These are phyloP conservation scores for Ondatra zibethicus DNA, from an alignment of 2,113 vertebrate genomes.

Conservation along the genomic window DNA sequence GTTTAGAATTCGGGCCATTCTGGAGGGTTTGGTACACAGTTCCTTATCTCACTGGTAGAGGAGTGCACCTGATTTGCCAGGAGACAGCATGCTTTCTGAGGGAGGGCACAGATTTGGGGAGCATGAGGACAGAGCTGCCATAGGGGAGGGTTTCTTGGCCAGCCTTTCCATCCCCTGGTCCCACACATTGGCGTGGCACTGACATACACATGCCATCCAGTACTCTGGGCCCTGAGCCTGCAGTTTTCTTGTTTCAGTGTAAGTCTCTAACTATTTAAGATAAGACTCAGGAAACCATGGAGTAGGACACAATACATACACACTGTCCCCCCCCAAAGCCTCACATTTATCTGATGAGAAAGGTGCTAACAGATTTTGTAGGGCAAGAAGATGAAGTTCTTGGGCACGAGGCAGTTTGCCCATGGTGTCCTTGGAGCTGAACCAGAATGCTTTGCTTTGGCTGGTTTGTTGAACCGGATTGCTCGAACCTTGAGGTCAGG, in stretches of 20 bases:
- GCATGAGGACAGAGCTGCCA: neutral
- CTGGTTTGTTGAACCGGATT: neutral
- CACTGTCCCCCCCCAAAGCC: neutral
- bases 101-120: neutral
- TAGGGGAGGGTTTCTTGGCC: neutral
- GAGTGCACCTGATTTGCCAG: neutral
- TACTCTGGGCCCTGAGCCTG: neutral
- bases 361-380: neutral
- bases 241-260: neutral
- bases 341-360: neutral
- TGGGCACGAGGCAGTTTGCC: neutral
- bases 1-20: neutral
- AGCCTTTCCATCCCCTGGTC: neutral
- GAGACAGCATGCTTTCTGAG: neutral
- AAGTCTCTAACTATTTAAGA: slow-evolving; percentile 3
- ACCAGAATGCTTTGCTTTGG: neutral
- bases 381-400: neutral
- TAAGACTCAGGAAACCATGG: neutral
- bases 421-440: neutral
- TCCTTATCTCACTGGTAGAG: neutral
- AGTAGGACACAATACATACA: neutral
- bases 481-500: neutral
- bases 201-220: neutral
- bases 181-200: neutral
- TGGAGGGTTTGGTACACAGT: neutral